phyloP scores from a whole-genome alignment of 2,113 vertebrate genomes.

The Centropus bengalensis region DNA sequence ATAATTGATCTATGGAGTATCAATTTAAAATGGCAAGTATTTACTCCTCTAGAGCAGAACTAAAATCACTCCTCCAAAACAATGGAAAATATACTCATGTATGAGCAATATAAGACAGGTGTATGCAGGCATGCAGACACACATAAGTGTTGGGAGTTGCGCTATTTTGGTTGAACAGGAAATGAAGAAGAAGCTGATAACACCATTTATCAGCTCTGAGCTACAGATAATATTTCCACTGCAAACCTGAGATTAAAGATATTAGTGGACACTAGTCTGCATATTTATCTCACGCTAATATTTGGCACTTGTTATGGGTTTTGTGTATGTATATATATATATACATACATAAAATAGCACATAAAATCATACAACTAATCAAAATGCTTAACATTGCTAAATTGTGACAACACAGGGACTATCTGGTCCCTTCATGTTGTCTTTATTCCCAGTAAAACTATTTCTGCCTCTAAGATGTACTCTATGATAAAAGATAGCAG shows the following conservation, averaged over 20 bases:
- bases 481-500: background rate
- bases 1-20: background rate
- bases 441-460: background rate
- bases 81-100: background rate
- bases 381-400: background rate
- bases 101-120: background rate
- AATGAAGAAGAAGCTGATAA: slow-evolving; percentile 7
- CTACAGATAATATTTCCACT: background rate
- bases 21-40: background rate
- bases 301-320: background rate
- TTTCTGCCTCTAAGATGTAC: background rate
- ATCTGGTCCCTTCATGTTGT: background rate
- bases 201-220: background rate
- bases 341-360: background rate
- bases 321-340: background rate
- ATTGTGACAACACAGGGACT: background rate
- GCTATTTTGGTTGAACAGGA: slow-evolving; percentile 37
- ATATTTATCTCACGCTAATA: background rate
- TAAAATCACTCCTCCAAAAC: background rate
- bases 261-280: background rate
- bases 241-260: background rate
- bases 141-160: background rate
- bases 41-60: background rate
- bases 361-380: background rate
- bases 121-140: background rate